Conservation (phyloP, 2,797 vertebrate species). For the Catostomus latipinnis region DNA sequence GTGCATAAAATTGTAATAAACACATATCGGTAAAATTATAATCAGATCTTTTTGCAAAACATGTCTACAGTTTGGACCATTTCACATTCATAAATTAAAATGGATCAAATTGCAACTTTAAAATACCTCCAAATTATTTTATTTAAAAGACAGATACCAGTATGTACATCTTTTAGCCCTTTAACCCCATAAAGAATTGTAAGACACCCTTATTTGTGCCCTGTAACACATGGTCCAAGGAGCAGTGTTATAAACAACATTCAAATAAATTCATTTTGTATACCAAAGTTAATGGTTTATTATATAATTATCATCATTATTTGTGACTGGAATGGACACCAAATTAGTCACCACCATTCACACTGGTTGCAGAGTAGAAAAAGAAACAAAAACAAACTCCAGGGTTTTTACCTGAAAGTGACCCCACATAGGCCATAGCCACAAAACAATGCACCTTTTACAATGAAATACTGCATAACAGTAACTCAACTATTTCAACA, state of each 20-base stretch:
- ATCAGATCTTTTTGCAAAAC: too few relatives aligned
- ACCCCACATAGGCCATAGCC: slow-evolving; percentile 56
- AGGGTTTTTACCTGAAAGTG: slow-evolving; percentile 61
- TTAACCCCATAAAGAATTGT: background rate
- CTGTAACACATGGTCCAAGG: background rate
- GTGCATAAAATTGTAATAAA: too few relatives aligned
- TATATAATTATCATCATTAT: slow-evolving; percentile 56
- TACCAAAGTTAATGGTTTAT: slow-evolving; percentile 59
- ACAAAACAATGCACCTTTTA: slow-evolving; percentile 69
- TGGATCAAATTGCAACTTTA: too few relatives aligned
- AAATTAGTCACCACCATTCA: slow-evolving; percentile 62
- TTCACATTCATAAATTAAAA: too few relatives aligned
- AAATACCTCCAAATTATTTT: slow-evolving; percentile 23
- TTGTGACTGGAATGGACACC: slow-evolving; percentile 66
- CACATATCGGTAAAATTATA: too few relatives aligned
- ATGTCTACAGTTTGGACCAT: too few relatives aligned
- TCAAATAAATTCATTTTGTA: slow-evolving; percentile 14
- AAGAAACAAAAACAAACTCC: slow-evolving; percentile 54
- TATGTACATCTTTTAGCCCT: slow-evolving; percentile 28
- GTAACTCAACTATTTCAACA: slow-evolving; percentile 65
- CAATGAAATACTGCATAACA: slow-evolving; percentile 74
- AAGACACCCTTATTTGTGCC: background rate
- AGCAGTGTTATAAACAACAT: slow-evolving; percentile 2
- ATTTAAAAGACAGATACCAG: slow-evolving; percentile 37
- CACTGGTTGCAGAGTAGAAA: slow-evolving; percentile 67